Base-by-base conservation (phyloP, 2,113 vertebrate genomes). In the Andinoacara biseriatus region DNA sequence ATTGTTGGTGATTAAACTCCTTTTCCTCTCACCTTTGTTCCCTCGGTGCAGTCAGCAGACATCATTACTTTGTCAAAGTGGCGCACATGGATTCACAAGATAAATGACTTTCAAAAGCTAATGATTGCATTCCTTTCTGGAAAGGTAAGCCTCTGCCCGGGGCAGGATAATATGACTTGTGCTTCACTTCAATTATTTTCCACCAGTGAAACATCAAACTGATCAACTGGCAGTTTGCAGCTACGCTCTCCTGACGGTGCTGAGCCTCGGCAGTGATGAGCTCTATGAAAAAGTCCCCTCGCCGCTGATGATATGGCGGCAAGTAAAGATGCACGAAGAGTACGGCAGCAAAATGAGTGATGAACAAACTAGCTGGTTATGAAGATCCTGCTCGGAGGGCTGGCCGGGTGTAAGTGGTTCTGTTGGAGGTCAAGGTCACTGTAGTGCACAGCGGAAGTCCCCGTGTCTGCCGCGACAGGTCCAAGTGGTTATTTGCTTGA, bases 61-160 rank as follows among this genome's bases (percentile, higher is more conserved):
- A 91, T 93, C 93, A 92, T 85, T 87, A 60, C 0, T 13, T 86
- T 76, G 89, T 77, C 65, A 93, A 84, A 94, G 94, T 94, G 93
- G 52, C 90, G 85, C 86, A 38, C 95, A 90, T 91, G 85, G 88
- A 90, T 92, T 93, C 92, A 82, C 88, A 95, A 89, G 91, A 97
- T 93, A 95, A 97, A 96, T 96, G 94, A 94, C 94, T 92, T 93
- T 93, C 91, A 93, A 94, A 94, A 88, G 89, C 76, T 94, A 95
- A 95, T 49, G 54, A 95, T 95, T 88, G 52, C 86, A 93, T 97
- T 96, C 95, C 94, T 95, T 87, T 93, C 74, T 91, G 85, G 77
- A 93, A 93, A 95, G 94, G 92, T 93, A 96, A 96, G 95, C 74
- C 38, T 75, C 88, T 77, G 93, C 96, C 96, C 86, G 2, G 46